Evolutionary conservation across 2,888 invertebrate species (phyloP).

Genomic region (Noctua comes): DNA sequence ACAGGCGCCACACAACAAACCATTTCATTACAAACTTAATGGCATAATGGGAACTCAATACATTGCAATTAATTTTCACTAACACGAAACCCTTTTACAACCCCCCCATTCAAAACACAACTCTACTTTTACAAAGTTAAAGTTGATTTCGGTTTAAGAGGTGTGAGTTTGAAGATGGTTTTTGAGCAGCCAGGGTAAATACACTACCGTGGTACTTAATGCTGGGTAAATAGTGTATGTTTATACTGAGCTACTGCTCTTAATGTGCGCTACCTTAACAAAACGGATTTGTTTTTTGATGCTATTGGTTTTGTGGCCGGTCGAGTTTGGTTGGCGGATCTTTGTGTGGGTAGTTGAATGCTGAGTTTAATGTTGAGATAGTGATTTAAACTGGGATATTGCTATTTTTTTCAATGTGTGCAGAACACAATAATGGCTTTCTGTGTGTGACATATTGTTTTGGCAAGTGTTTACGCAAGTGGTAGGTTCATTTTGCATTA

Average conservation of each 20-base stretch:
- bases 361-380: neutral
- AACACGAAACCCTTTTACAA: constrained; percentile 63
- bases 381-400: neutral
- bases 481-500: neutral
- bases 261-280: constrained; percentile 71
- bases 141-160: constrained; percentile 16
- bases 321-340: constrained; percentile 37
- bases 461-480: neutral
- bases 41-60: constrained; percentile 66
- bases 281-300: constrained; percentile 62
- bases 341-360: neutral
- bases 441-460: neutral
- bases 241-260: constrained; percentile 71
- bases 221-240: constrained; percentile 73
- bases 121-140: rapidly evolving
- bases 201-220: constrained; percentile 78
- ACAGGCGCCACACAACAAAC: constrained; percentile 60
- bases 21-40: constrained; percentile 62
- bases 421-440: neutral
- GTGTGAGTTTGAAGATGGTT: constrained; percentile 54
- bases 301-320: constrained; percentile 43
- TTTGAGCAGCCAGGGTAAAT: constrained; percentile 65
- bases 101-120: constrained; percentile 4
- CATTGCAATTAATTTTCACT: constrained; percentile 67
- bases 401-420: neutral